These are phyloP conservation scores for Darevskia mixta DNA, from an alignment of 2,797 vertebrate species.

Conservation along the genomic window DNA sequence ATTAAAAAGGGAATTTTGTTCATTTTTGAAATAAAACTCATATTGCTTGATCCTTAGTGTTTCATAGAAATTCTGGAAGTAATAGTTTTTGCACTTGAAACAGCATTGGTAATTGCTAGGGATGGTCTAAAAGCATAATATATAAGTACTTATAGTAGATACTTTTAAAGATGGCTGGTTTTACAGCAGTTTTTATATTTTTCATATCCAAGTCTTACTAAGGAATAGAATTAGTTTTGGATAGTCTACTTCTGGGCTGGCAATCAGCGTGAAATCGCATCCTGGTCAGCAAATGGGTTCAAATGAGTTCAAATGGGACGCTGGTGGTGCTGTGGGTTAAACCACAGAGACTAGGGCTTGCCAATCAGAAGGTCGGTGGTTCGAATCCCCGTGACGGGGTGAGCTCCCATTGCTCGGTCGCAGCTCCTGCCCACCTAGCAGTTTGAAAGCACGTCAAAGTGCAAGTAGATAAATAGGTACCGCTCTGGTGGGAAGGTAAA, in stretches of 20 bases:
- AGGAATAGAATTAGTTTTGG: not conserved
- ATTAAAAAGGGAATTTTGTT: not conserved
- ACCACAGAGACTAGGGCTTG: no score
- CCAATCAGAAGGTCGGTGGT: no score
- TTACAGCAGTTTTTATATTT: not conserved
- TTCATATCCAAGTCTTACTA: not conserved
- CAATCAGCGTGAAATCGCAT: not conserved
- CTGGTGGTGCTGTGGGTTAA: no score
- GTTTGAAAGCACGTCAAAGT: no score
- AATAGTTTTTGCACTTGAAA: not conserved
- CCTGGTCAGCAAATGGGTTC: constrained; percentile 4
- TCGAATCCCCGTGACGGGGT: no score
- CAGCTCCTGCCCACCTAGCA: no score
- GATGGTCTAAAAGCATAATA: not conserved
- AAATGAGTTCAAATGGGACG: not conserved
- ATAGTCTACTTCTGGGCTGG: not conserved
- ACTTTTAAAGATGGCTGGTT: not conserved
- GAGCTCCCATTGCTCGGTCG: no score
- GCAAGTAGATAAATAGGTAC: no score
- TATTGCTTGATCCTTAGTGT: not conserved
- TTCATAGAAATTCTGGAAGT: accelerated
- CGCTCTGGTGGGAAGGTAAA: no score
- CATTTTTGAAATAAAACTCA: constrained; percentile 19
- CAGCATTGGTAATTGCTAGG: not conserved
- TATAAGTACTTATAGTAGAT: not conserved